Base-by-base conservation (phyloP, 2,888 invertebrate species). In the Meganola albula region DNA sequence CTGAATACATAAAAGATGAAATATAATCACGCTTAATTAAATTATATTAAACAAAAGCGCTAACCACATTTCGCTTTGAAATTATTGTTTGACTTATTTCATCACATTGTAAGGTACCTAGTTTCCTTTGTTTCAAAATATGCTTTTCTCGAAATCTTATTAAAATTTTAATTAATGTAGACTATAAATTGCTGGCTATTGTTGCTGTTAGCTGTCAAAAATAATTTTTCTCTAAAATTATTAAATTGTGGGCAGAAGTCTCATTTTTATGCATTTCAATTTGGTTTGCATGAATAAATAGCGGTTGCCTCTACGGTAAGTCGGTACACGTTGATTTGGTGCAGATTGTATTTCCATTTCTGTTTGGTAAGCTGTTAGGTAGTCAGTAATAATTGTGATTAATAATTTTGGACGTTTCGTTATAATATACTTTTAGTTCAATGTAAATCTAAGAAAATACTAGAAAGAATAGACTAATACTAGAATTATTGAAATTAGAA, bases 111-210 rank as follows among this genome's bases (percentile, higher is more conserved):
- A 53, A 57, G 60, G 58, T 58, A n/a, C n/a, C n/a, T n/a, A 56
- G 48, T 49, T 54, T 49, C 54, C 54, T 70, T 71, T 71, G 71
- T 71, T 60, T 39, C 44, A 51, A 49, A 69, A 63, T 54, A 57
- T 50, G 66, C 58, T 70, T 54, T 50, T 41, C 53, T 38, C 29
- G 44, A 51, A 53, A 60, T 68, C 62, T 68, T 73, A 71, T 71
- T 71, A 72, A 70, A 68, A 53, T 68, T 70, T 64, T 65, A 72
- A 72, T 72, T 66, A 69, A 70, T 68, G 64, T 53, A 48, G 62
- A 57, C 58, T 64, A 68, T 64, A 64, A 68, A 68, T 67, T 62
- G 55, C 52, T 54, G 37, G 41, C 50, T 63, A 59, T 66, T 61
- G 55, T 58, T 61, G 55, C 44, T 46, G 37, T 45, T 27, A 38